phyloP scores from a whole-genome alignment of 64 coral and sea anemone genomes.

The Stylophora pistillata region DNA sequence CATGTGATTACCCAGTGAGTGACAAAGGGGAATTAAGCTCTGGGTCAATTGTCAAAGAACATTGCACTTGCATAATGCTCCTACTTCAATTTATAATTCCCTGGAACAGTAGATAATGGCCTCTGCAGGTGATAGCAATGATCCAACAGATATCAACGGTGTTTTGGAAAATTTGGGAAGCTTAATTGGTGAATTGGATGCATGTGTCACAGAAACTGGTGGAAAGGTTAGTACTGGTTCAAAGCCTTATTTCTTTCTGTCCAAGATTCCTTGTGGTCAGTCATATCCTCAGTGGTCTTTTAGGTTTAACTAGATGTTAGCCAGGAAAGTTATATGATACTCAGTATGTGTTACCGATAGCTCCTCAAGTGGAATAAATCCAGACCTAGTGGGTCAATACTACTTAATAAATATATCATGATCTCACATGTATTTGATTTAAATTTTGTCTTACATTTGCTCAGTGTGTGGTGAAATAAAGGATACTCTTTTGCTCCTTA shows the following conservation, averaged over 20 bases:
- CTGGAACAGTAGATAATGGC: slow-evolving; percentile 21
- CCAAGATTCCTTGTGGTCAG: no score
- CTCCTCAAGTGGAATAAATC: no score
- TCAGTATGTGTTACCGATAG: no score
- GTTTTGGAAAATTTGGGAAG: slow-evolving; percentile 20
- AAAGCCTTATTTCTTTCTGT: not conserved
- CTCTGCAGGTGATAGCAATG: not conserved
- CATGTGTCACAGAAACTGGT: not conserved
- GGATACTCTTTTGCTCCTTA: not conserved
- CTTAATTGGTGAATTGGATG: slow-evolving; percentile 31
- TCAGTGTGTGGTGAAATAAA: no score
- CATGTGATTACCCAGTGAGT: not conserved
- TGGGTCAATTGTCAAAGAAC: not conserved
- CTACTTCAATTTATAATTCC: not conserved
- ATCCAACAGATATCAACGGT: slow-evolving; percentile 23
- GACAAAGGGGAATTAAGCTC: not conserved
- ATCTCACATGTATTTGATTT: no score
- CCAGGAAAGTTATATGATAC: no score
- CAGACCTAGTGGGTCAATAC: no score
- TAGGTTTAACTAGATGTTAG: no score
- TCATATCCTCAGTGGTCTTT: no score
- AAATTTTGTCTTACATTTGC: no score
- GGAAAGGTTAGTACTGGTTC: not conserved
- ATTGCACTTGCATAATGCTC: not conserved
- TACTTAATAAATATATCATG: no score